These are phyloP conservation scores for Xylota sylvarum DNA, from an alignment of 2,888 invertebrate species.

Conservation along the genomic window DNA sequence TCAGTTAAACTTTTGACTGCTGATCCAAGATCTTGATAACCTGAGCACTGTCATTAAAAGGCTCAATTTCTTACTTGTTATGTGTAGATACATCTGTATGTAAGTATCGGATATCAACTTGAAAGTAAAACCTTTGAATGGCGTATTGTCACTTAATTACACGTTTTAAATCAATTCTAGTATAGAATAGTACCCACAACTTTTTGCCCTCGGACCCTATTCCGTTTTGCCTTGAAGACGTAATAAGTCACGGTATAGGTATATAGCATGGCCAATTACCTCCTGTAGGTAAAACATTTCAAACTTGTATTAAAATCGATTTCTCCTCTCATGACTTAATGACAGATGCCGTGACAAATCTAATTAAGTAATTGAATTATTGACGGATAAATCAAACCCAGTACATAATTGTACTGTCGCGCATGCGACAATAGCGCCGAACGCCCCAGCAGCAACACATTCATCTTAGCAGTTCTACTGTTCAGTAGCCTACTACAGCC, in stretches of 20 bases:
- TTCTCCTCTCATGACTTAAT: neutral
- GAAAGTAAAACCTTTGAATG: no score
- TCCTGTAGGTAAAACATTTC: no score
- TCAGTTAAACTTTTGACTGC: no score
- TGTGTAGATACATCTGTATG: no score
- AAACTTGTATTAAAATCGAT: neutral
- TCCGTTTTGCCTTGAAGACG: neutral
- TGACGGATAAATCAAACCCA: conserved; percentile 60
- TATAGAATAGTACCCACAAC: neutral
- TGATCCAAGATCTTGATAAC: no score
- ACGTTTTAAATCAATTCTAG: neutral
- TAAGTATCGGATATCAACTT: no score
- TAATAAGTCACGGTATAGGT: neutral
- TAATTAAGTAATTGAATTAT: conserved; percentile 58
- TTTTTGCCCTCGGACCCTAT: neutral
- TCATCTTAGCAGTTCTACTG: conserved; percentile 19
- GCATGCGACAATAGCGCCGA: conserved; percentile 20
- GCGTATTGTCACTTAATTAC: no score
- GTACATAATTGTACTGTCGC: conserved; percentile 37
- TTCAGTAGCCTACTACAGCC: conserved; percentile 26
- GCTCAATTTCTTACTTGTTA: no score
- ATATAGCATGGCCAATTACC: no score
- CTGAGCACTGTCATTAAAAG: no score
- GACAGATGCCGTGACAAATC: conserved; percentile 49
- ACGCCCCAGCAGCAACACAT: conserved; percentile 26